These are phyloP conservation scores for Eublepharis macularius DNA, from an alignment of 2,113 vertebrate species.

Conservation along the genomic window DNA sequence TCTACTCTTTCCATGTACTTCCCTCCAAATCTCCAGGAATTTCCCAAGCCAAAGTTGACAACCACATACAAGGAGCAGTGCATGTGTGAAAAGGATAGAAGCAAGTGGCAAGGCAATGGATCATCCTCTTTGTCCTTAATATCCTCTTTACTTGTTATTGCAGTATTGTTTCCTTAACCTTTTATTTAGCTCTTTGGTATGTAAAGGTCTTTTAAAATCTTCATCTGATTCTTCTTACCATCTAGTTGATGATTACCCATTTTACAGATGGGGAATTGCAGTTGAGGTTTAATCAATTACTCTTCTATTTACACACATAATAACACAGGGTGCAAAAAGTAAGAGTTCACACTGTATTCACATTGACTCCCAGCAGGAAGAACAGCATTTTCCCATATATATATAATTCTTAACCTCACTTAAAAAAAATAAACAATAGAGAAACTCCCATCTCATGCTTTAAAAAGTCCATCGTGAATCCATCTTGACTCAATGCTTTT, in stretches of 20 bases:
- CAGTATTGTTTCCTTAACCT: not conserved
- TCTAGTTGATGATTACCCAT: not conserved
- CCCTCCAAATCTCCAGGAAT: no score
- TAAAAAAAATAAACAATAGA: slow-evolving; percentile 2
- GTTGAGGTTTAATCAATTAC: not conserved
- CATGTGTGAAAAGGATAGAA: not conserved
- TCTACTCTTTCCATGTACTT: no score
- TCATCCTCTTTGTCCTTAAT: not conserved
- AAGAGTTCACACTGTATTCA: not conserved
- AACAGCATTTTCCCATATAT: not conserved
- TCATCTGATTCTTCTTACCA: not conserved
- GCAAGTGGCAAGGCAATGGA: not conserved
- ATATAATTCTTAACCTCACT: slow-evolving; percentile 23
- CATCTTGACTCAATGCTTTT: slow-evolving; percentile 24
- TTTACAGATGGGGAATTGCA: not conserved
- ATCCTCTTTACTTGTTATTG: not conserved
- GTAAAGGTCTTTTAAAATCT: not conserved
- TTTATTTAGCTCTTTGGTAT: not conserved
- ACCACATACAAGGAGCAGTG: no score
- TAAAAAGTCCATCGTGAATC: slow-evolving; percentile 37
- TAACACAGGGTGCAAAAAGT: slow-evolving; percentile 6
- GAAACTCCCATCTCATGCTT: slow-evolving; percentile 1
- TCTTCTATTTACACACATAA: not conserved
- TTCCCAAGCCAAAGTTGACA: no score
- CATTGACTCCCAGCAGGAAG: slow-evolving; percentile 18